Evolutionary conservation across 2,113 vertebrate species (phyloP).

Genomic region (Panthera uncia): DNA sequence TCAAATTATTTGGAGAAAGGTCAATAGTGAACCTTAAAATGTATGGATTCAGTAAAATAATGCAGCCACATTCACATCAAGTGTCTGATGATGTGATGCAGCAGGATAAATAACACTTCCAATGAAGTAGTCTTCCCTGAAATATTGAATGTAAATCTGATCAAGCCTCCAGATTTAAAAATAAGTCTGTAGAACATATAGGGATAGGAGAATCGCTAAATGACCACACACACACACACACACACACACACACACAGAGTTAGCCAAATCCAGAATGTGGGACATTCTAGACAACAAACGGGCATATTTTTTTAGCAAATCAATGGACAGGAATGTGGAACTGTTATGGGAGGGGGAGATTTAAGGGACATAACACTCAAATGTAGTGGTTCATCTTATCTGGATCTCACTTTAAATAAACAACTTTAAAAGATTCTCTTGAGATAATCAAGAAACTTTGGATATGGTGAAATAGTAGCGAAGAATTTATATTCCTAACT

Average conservation of each 20-base stretch:
- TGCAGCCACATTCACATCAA: background rate
- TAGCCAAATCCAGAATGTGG: background rate
- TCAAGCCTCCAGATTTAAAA: background rate
- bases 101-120: background rate
- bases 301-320: background rate
- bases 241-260: background rate
- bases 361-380: background rate
- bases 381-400: background rate
- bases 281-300: background rate
- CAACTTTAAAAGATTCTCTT: background rate
- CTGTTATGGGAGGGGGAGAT: background rate
- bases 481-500: background rate
- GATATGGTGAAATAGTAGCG: background rate
- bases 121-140: background rate
- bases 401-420: background rate
- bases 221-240: background rate
- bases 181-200: background rate
- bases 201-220: background rate
- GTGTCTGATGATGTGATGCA: background rate
- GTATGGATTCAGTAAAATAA: background rate
- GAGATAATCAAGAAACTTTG: background rate
- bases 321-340: background rate
- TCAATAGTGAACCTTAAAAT: background rate
- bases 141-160: background rate
- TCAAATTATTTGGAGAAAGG: background rate